phyloP scores from a whole-genome alignment of 2,113 vertebrate species.

The Ia io region DNA sequence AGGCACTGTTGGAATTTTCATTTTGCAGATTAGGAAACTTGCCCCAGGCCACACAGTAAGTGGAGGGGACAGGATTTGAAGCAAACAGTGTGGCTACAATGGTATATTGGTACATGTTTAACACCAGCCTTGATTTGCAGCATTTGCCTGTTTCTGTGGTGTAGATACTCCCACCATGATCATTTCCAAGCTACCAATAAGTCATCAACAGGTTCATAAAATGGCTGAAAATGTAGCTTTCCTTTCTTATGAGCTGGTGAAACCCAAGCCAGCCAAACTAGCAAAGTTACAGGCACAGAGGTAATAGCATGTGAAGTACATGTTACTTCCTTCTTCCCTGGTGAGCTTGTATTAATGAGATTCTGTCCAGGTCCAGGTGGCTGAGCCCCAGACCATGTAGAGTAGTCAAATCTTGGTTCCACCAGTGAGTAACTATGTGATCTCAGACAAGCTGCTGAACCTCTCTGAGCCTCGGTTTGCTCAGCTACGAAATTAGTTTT shows the following conservation, averaged over 20 bases:
- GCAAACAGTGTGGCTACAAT: neutral
- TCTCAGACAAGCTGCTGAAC: neutral
- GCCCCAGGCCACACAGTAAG: neutral
- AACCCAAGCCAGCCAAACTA: neutral
- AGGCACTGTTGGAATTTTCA: neutral
- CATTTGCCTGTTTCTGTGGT: neutral
- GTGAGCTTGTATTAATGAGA: neutral
- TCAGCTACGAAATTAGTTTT: constrained; percentile 29
- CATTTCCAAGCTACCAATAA: neutral
- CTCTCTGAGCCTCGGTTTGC: constrained; percentile 16
- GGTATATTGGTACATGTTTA: neutral
- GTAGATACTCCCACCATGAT: neutral
- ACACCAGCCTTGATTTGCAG: neutral
- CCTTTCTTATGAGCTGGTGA: neutral
- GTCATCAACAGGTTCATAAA: neutral
- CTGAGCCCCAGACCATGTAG: neutral
- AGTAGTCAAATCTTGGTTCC: neutral
- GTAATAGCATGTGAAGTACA: neutral
- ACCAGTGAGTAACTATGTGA: neutral
- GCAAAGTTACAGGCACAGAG: neutral
- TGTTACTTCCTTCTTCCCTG: neutral
- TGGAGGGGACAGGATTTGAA: neutral
- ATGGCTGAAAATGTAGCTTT: neutral
- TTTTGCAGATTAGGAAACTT: neutral
- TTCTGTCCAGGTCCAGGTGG: neutral